Evolutionary conservation across 2,888 invertebrate species (phyloP).

Genomic region (Lasioglossum calceatum): DNA sequence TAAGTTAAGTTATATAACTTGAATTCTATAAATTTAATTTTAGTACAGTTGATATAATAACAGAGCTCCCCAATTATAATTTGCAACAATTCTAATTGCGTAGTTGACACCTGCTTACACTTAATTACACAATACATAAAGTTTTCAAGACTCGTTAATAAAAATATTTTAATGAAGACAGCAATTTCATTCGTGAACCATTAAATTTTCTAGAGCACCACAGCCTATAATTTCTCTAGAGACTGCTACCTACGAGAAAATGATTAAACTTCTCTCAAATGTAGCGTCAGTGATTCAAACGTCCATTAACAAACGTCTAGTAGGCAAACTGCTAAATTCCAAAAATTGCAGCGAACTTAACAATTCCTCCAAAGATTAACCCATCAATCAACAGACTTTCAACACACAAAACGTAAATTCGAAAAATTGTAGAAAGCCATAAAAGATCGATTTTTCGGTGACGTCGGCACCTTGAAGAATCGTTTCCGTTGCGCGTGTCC

Average conservation of each 20-base stretch:
- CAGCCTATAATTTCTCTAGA: background rate
- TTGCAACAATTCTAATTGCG: too few relatives aligned
- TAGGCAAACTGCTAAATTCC: background rate
- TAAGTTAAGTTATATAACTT: too few relatives aligned
- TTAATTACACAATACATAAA: background rate
- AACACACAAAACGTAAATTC: background rate
- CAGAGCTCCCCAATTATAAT: too few relatives aligned
- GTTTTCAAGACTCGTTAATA: background rate
- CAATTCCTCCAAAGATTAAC: too few relatives aligned
- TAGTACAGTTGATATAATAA: too few relatives aligned
- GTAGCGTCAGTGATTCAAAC: background rate
- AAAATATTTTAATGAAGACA: background rate
- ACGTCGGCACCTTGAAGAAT: background rate
- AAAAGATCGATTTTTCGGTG: background rate
- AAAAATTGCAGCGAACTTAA: background rate
- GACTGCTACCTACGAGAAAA: background rate
- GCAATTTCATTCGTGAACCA: background rate
- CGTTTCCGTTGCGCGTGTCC: conserved; percentile 6
- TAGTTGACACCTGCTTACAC: too few relatives aligned
- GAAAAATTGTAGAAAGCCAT: background rate
- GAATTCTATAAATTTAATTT: too few relatives aligned
- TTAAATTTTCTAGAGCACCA: background rate
- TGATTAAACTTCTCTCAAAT: background rate
- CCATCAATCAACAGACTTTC: too few relatives aligned
- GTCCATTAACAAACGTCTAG: too few relatives aligned